Percentiles rank a stretch among this genome's conserved stretches.
Evolutionary conservation across 1,140 invertebrate species (phyloP).

Genomic region (Oppia nitens): DNA sequence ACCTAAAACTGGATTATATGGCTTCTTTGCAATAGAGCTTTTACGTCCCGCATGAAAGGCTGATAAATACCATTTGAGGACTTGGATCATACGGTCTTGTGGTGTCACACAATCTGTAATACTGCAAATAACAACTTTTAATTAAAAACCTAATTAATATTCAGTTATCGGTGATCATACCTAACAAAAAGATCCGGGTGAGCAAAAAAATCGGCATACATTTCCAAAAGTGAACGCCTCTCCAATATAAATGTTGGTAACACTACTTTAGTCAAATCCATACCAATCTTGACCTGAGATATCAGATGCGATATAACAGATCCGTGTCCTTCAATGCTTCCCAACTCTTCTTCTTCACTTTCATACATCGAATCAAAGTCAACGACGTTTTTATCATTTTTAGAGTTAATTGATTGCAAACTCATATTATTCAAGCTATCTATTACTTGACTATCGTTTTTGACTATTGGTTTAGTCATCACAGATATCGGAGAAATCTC

Average conservation of each 20-base stretch:
- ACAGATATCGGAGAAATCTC: conserved; percentile 20
- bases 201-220: conserved; percentile 96
- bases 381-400: background rate
- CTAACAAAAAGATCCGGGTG: conserved; percentile 88
- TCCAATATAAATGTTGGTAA: conserved; percentile 93
- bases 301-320: conserved; percentile 83
- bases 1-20: conserved; percentile 91
- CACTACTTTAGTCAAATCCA: conserved; percentile 95
- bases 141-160: background rate
- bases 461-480: background rate
- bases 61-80: conserved; percentile 82
- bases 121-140: conserved; percentile 30
- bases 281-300: conserved; percentile 74
- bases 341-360: conserved; percentile 61
- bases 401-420: background rate
- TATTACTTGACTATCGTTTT: background rate
- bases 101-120: conserved; percentile 66
- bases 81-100: conserved; percentile 75
- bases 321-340: conserved; percentile 80
- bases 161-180: conserved; percentile 37
- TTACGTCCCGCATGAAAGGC: conserved; percentile 92
- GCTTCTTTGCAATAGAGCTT: conserved; percentile 85
- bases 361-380: conserved; percentile 51
- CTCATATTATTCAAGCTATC: conserved; percentile 1
- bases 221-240: conserved; percentile 80